Percentiles rank a stretch among this genome's conserved stretches.
phyloP scores from a whole-genome alignment of 2,888 invertebrate genomes.

The Willowsia nigromaculata region DNA sequence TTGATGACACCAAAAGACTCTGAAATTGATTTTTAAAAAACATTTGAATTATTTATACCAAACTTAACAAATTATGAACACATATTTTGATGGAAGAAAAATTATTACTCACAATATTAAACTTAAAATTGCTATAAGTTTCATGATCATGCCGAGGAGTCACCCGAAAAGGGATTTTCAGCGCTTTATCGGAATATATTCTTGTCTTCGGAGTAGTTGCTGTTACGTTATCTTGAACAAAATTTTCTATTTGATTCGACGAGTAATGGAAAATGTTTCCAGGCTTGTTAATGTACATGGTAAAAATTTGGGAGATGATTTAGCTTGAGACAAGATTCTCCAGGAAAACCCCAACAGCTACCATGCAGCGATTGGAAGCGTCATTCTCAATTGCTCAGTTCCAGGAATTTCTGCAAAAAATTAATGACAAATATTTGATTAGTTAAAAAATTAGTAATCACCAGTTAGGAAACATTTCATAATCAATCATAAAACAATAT shows the following conservation, averaged over 20 bases:
- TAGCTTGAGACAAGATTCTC: background rate
- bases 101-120: constrained; percentile 56
- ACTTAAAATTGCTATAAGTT: constrained; percentile 52
- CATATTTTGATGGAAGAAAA: background rate
- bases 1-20: constrained; percentile 64
- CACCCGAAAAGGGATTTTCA: constrained; percentile 46
- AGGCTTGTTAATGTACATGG: constrained; percentile 58
- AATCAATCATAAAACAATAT: too few species aligned
- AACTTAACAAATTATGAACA: background rate
- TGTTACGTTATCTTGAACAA: constrained; percentile 26
- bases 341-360: constrained; percentile 46
- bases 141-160: constrained; percentile 48
- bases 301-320: constrained; percentile 2
- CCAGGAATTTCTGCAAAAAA: background rate
- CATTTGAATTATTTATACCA: background rate
- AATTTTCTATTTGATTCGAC: constrained; percentile 48
- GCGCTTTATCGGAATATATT: constrained; percentile 58
- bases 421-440: background rate
- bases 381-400: background rate
- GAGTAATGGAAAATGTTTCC: background rate
- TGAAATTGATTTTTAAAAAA: background rate
- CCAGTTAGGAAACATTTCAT: too few species aligned
- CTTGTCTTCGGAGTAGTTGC: constrained; percentile 32
- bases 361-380: background rate
- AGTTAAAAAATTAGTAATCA: background rate